phyloP scores from a whole-genome alignment of 2,888 invertebrate genomes.

The Camponotus fellah region DNA sequence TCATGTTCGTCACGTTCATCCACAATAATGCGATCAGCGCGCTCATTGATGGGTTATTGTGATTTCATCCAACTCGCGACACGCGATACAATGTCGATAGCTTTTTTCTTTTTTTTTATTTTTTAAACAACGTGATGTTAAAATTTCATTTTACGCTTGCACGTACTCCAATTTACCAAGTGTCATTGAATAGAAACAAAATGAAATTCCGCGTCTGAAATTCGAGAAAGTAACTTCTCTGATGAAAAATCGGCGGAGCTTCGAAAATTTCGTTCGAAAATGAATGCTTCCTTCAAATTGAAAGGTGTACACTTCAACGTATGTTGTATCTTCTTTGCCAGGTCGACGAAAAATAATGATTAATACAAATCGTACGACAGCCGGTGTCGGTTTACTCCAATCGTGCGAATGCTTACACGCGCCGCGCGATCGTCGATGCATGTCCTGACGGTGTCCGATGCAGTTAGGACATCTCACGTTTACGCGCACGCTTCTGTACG shows the following conservation, averaged over 20 bases:
- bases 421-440: slow-evolving; percentile 50
- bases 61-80: slow-evolving; percentile 12
- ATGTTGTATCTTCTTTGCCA: neutral
- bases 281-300: too few species aligned
- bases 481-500: slow-evolving; percentile 41
- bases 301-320: neutral
- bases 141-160: neutral
- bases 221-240: neutral
- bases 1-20: slow-evolving; percentile 24
- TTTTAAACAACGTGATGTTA: neutral
- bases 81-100: neutral
- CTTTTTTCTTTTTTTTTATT: neutral
- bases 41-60: neutral
- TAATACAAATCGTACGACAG: neutral
- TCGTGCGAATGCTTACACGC: slow-evolving; percentile 45
- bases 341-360: slow-evolving; percentile 4
- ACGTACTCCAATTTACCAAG: neutral
- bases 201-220: neutral
- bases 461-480: slow-evolving; percentile 23
- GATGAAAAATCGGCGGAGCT: neutral
- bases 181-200: neutral
- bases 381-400: slow-evolving; percentile 28
- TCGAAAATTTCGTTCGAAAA: neutral
- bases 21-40: slow-evolving; percentile 6
- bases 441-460: slow-evolving; percentile 48